Evolutionary conservation across 2,888 invertebrate species (phyloP), one percentile per base, ranked within the genome.

Genomic region (Ganaspis brasiliensis): DNA sequence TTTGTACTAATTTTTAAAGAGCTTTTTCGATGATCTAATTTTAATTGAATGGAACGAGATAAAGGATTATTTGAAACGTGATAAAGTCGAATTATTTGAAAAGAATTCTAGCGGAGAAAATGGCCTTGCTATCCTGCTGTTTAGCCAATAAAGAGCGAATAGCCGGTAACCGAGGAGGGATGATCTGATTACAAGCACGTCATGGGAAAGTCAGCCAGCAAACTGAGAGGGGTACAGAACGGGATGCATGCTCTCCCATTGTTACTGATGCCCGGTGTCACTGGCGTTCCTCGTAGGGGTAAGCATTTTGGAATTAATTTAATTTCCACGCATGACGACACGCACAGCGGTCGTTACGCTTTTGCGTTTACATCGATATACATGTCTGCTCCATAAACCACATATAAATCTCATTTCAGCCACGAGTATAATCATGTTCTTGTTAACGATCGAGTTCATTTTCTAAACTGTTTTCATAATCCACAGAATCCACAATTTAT

Each of bases 151-250:
- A 76, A 73, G 77, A 73, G 63, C 67, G 71, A 73, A 76, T 77
- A 61, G 76, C 78, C 79, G 76, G 82, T 79, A 81, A 84, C 80
- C 80, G 83, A 81, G 79, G 81, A 79, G 85, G 81, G 87, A 83
- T 86, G 87, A 88, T 89, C 87, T 85, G 90, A 91, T 91, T 90
- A 90, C 87, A 85, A 86, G 85, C 85, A 85, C 89, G 89, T 90
- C 91, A 91, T 91, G 91, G 91, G 91, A 91, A 91, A 91, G 90
- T 90, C 89, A 89, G 84, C 72, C 73, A 73, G 73, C 70, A 67
- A 35, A 21, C 55, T 70, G 59, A 3, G 59, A 26, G 63, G 83
- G 83, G 84, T 83, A 81, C 81, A 80, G 80, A 83, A 8, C 81
- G 75, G 82, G 85, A 86, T 86, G 85, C 87, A 84, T 81, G 83